Evolutionary conservation across 2,113 vertebrate species (phyloP).

Genomic region (Eclectus roratus): DNA sequence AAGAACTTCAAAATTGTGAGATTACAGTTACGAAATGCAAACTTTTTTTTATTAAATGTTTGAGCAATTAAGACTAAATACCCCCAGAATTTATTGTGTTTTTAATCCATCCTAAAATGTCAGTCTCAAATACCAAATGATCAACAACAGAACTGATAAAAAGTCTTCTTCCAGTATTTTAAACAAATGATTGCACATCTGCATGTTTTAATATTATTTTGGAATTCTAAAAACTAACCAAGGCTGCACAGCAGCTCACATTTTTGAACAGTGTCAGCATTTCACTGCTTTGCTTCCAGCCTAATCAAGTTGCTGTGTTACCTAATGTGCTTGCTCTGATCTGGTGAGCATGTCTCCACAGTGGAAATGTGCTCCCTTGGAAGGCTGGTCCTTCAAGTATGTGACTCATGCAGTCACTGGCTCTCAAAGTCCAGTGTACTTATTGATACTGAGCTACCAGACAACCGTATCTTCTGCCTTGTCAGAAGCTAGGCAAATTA

Average conservation of each 20-base stretch:
- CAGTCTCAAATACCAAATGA: background rate
- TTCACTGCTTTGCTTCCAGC: background rate
- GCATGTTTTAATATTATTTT: background rate
- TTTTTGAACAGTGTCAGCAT: background rate
- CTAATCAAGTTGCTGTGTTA: background rate
- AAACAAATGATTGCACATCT: background rate
- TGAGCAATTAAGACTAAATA: background rate
- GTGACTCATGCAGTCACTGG: background rate
- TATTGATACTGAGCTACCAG: background rate
- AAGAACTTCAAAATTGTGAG: background rate
- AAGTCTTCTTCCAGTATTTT: background rate
- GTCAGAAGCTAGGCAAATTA: background rate
- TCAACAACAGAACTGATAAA: background rate
- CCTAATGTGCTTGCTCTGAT: conserved; percentile 3
- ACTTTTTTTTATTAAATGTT: background rate
- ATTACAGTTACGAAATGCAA: background rate
- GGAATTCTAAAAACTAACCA: background rate
- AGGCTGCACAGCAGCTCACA: background rate
- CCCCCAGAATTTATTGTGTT: background rate
- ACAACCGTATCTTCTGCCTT: background rate
- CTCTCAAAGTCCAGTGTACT: background rate
- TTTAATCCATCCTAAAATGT: background rate
- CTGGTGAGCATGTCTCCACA: background rate
- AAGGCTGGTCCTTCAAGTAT: background rate
- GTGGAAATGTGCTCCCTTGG: background rate